Evolutionary conservation across 92 coral and sea anemone genomes (phyloP).

Genomic region (Zoanthus sansibaricus): DNA sequence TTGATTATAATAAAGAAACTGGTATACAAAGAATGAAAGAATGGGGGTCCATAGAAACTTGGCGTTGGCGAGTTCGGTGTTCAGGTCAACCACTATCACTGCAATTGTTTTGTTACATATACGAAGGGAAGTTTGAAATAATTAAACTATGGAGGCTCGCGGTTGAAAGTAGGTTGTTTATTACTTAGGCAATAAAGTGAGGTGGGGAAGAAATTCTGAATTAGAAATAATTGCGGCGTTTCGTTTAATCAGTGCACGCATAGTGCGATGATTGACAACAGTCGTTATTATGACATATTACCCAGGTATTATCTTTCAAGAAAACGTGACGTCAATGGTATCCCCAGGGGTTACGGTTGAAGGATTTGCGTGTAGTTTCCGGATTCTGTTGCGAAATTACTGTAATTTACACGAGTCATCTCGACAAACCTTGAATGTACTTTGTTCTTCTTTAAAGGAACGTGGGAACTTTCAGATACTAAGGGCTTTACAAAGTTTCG

Average conservation of each 20-base stretch:
- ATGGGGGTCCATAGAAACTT: no score
- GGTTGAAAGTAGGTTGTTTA: not conserved
- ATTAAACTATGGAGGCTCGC: not conserved
- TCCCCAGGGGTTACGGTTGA: slow-evolving; percentile 3
- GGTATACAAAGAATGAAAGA: no score
- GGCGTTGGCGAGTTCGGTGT: no score
- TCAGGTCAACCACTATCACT: no score
- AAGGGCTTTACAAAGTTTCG: not conserved
- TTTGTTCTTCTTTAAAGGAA: not conserved
- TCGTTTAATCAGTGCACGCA: not conserved
- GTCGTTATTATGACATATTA: not conserved
- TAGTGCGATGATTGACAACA: slow-evolving; percentile 6
- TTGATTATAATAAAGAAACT: no score
- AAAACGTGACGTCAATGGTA: slow-evolving; percentile 9
- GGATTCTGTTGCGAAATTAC: slow-evolving; percentile 24
- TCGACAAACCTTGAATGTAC: slow-evolving; percentile 1
- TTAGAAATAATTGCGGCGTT: not conserved
- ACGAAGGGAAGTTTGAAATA: not conserved
- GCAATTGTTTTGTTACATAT: no score
- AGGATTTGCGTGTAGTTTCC: slow-evolving; percentile 18
- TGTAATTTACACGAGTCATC: not conserved
- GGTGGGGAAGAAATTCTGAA: not conserved
- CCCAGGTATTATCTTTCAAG: slow-evolving; percentile 13
- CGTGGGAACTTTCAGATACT: not conserved
- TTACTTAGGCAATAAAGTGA: not conserved